Conservation (phyloP, 2,888 invertebrate genomes). For the Philereme transversata region DNA sequence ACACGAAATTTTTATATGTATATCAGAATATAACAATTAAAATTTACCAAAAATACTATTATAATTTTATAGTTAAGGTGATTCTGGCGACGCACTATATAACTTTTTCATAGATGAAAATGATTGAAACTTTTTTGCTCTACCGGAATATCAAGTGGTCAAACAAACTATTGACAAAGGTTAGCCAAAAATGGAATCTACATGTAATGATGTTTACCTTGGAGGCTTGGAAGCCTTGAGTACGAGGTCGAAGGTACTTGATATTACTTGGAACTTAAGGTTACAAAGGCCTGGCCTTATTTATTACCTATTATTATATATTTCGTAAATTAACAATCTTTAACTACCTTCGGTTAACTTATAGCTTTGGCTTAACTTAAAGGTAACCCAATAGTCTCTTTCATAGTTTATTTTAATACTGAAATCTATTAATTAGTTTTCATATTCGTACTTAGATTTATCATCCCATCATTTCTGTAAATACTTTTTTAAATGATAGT, state of each 20-base stretch:
- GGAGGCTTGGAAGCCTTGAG: slow-evolving; percentile 29
- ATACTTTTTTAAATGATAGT: background rate
- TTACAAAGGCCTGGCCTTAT: background rate
- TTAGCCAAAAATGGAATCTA: slow-evolving; percentile 38
- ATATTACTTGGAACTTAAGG: slow-evolving; percentile 19
- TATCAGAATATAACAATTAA: too few relatives aligned
- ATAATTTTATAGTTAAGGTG: background rate
- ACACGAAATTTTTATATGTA: too few relatives aligned
- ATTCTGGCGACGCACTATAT: background rate
- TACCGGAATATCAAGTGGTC: slow-evolving; percentile 21
- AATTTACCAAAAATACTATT: too few relatives aligned
- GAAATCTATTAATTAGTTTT: too few relatives aligned
- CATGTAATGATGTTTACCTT: slow-evolving; percentile 50
- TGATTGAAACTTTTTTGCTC: slow-evolving; percentile 15
- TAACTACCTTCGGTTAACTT: background rate
- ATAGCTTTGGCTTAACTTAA: background rate
- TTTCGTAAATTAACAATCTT: background rate
- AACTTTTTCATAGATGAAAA: slow-evolving; percentile 1
- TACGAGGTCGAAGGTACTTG: slow-evolving; percentile 26
- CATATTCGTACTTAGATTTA: too few relatives aligned
- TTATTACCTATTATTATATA: background rate
- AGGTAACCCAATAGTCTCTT: too few relatives aligned
- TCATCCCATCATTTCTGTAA: background rate
- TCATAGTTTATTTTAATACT: too few relatives aligned
- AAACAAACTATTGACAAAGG: slow-evolving; percentile 30